Conservation (phyloP, 2,888 invertebrate genomes). For the Athrips mouffetella region DNA sequence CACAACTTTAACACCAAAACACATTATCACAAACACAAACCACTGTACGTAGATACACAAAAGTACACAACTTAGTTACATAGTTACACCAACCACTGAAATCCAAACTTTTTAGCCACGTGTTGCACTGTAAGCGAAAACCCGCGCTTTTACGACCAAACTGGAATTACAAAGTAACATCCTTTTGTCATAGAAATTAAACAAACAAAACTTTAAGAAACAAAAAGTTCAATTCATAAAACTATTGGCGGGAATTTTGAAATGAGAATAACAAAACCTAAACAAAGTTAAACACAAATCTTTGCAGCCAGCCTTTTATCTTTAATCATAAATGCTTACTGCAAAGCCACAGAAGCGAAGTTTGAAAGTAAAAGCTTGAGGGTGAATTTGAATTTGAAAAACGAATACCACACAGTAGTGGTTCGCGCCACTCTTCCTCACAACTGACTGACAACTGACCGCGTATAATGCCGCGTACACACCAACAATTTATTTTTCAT, state of each 20-base stretch:
- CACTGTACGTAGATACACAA: conserved; percentile 9
- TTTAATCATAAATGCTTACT: not conserved
- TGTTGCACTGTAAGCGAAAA: conserved; percentile 44
- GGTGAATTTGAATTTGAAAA: conserved; percentile 29
- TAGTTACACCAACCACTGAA: conserved; percentile 48
- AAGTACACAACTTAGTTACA: conserved; percentile 18
- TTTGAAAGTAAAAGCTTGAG: not conserved
- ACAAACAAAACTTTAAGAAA: not conserved
- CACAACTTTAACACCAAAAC: conserved; percentile 31
- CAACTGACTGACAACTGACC: conserved; percentile 70
- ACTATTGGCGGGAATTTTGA: too few relatives aligned
- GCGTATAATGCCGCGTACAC: conserved; percentile 53
- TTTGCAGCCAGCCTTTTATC: too few relatives aligned
- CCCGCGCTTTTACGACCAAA: conserved; percentile 14
- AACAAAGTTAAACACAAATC: too few relatives aligned
- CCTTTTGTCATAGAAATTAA: not conserved
- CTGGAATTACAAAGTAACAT: not conserved
- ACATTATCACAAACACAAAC: conserved; percentile 20
- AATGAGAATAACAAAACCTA: too few relatives aligned
- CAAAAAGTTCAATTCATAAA: not conserved
- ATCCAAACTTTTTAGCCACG: conserved; percentile 59
- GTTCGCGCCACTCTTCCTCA: conserved; percentile 54
- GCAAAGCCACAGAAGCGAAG: not conserved
- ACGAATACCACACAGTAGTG: conserved; percentile 42
- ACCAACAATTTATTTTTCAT: conserved; percentile 73